Evolutionary conservation across 2,888 invertebrate genomes (phyloP).

Genomic region (Tenthredo amoena): DNA sequence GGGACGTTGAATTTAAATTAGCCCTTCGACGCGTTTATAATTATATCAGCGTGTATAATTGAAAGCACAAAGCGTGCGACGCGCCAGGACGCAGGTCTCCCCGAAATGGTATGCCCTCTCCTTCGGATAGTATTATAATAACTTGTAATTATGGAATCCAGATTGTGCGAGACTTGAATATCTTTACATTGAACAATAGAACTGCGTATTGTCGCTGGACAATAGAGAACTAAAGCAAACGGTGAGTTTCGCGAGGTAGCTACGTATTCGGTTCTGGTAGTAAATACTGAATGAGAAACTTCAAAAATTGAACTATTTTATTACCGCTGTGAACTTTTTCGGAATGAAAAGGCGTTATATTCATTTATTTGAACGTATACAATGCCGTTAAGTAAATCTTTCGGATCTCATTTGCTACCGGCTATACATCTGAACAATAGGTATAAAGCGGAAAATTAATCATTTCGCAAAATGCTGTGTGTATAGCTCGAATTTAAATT

Average conservation of each 20-base stretch:
- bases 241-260: not conserved
- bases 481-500: not conserved
- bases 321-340: not conserved
- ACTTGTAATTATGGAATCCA: not conserved
- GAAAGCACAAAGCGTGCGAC: not conserved
- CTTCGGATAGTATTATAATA: slow-evolving; percentile 10
- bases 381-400: not conserved
- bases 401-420: not conserved
- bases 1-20: slow-evolving; percentile 39
- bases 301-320: not conserved
- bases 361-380: not conserved
- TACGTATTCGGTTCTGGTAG: not conserved
- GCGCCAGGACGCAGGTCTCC: not conserved
- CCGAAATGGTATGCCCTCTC: not conserved
- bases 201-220: not conserved
- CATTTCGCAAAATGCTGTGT: not conserved
- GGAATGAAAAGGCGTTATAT: not conserved
- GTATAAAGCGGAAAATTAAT: not conserved
- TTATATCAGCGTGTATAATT: slow-evolving; percentile 38
- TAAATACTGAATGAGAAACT: not conserved
- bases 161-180: slow-evolving; percentile 5
- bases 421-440: no score
- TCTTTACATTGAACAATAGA: slow-evolving; percentile 20
- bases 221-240: slow-evolving; percentile 22
- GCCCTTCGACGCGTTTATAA: slow-evolving; percentile 30